Evolutionary conservation across 1,140 invertebrate species (phyloP), one percentile per base, ranked within the genome.

Genomic region (Drosophila guanche): DNA sequence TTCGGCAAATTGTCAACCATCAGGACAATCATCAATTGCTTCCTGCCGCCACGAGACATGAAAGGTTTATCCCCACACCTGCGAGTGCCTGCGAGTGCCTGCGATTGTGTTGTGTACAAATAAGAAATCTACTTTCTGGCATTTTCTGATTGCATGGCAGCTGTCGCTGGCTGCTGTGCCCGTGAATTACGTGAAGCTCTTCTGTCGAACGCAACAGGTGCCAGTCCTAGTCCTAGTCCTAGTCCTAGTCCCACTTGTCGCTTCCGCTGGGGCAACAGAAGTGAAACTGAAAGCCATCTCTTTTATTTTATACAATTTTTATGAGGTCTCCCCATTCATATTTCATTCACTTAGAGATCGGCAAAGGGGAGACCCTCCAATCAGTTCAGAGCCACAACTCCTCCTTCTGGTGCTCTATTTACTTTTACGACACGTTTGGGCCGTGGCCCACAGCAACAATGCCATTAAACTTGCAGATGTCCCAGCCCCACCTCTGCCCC

Each of bases 251-350:
- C n/a, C n/a, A n/a, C 33, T 37, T 37, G 33, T 1, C 16, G 8
- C 29, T 33, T 33, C 7, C 29, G 8, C 10, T 33, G 37, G 52
- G 37, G 33, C 52, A 23, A 4, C 7, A 42, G 60, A 77, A 60
- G 57, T 45, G 60, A 86, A 86, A 86, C 73, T 81, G 77, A 88
- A 88, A 86, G 83, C 88, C 83, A 86, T 86, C 81, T 88, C 81
- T 83, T 86, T 86, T 83, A 86, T 86, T 83, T 86, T 78, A 86
- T 86, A 88, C 67, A 86, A 86, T 68, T 86, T 86, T 88, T 83
- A 88, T 86, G 78, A 88, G 83, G 74, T 74, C 78, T 66, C 74
- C 16, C 74, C 16, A 20, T 20, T 20, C 69, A 86, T 86, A 86
- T 86, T 86, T 86, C 81, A 86, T 86, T 88, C 81, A 83, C 74